These are phyloP conservation scores for Schrankia costaestrigalis DNA, from an alignment of 2,888 invertebrate genomes.

Conservation along the genomic window DNA sequence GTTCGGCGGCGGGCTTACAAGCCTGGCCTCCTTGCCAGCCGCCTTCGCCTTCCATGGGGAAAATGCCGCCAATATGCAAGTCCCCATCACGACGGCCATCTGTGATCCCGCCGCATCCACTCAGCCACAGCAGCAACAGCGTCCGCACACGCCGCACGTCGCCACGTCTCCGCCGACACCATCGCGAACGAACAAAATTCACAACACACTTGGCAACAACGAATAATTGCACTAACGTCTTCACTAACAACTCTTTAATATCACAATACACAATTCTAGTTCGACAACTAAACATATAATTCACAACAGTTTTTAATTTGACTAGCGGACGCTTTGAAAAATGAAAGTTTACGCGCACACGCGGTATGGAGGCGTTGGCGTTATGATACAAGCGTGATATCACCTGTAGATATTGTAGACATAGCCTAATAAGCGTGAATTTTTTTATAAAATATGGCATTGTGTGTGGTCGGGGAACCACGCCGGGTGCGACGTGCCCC, in stretches of 20 bases:
- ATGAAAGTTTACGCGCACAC: constrained; percentile 64
- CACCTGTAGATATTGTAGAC: constrained; percentile 64
- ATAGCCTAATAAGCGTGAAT: constrained; percentile 75
- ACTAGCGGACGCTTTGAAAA: constrained; percentile 78
- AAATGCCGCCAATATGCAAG: constrained; percentile 97
- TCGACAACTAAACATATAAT: constrained; percentile 60
- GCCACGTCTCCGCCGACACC: constrained; percentile 25
- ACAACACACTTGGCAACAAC: constrained; percentile 70
- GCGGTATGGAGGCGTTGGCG: constrained; percentile 47
- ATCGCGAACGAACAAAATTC: constrained; percentile 43
- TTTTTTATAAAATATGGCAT: constrained; percentile 60
- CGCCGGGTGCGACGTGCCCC: constrained; percentile 47
- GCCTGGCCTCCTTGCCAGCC: constrained; percentile 99
- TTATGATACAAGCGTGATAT: constrained; percentile 57
- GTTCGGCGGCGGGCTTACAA: constrained; percentile 97
- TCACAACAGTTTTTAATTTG: constrained; percentile 70
- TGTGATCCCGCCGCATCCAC: constrained; percentile 53
- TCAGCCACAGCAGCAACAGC: constrained; percentile 59
- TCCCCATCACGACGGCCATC: constrained; percentile 83
- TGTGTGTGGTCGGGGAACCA: constrained; percentile 47
- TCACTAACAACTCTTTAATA: constrained; percentile 70
- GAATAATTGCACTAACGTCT: constrained; percentile 76
- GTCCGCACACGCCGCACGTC: constrained; percentile 38
- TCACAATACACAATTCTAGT: constrained; percentile 68
- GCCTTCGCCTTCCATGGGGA: constrained; percentile 97